Conservation (phyloP, 1,140 invertebrate species). For the Ruditapes philippinarum region DNA sequence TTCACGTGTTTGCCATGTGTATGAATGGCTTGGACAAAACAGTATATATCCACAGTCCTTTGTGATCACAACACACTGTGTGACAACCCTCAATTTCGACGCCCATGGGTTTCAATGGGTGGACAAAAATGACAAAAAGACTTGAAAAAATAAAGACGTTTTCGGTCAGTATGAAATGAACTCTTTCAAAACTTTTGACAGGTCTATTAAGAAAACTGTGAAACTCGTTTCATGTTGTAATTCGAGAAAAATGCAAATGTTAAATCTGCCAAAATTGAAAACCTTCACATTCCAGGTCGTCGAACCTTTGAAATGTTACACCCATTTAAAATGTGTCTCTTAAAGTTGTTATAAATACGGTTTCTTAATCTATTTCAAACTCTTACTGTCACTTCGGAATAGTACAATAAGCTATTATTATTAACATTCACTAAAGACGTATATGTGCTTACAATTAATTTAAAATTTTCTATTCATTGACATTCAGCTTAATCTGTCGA, state of each 20-base stretch:
- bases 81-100: conserved; percentile 26
- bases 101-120: conserved; percentile 11
- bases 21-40: neutral
- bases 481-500: too few species aligned
- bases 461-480: too few species aligned
- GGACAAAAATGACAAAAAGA: neutral
- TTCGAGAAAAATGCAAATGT: conserved; percentile 7
- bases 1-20: neutral
- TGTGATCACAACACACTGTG: neutral
- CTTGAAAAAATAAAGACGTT: neutral
- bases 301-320: conserved; percentile 7
- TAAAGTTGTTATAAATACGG: too few species aligned
- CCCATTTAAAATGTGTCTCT: too few species aligned
- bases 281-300: neutral
- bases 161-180: conserved; percentile 9
- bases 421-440: too few species aligned
- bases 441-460: too few species aligned
- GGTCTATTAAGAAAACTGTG: neutral
- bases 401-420: too few species aligned
- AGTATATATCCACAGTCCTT: neutral
- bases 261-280: conserved; percentile 29
- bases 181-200: conserved; percentile 16
- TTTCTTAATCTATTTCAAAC: too few species aligned
- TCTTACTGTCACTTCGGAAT: too few species aligned
- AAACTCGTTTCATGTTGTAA: conserved; percentile 28